Conservation (phyloP, 2,797 vertebrate genomes). For the Cuculus canorus region DNA sequence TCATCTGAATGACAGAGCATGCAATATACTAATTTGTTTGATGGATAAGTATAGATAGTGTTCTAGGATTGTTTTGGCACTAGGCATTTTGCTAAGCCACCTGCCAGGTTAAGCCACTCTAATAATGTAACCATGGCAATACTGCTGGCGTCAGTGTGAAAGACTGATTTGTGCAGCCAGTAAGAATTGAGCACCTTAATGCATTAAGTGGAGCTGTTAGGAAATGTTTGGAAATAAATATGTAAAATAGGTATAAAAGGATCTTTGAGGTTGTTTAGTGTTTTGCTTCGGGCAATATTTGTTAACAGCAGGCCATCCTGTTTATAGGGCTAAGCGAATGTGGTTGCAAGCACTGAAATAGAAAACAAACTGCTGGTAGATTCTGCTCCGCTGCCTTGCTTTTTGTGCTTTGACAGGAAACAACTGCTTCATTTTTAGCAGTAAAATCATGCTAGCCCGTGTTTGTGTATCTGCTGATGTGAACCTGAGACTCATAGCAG, state of each 20-base stretch:
- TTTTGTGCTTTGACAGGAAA: constrained; percentile 37
- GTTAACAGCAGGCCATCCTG: constrained; percentile 51
- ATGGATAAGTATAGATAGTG: constrained; percentile 2
- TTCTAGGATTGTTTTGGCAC: background rate
- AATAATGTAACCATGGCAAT: constrained; percentile 60
- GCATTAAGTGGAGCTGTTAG: constrained; percentile 15
- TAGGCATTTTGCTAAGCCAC: constrained; percentile 33
- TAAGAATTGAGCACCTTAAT: background rate
- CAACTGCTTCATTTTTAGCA: background rate
- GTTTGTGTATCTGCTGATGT: background rate
- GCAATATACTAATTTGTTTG: background rate
- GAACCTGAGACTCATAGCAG: background rate
- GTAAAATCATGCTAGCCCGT: background rate
- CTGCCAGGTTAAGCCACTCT: constrained; percentile 58
- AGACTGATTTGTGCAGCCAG: constrained; percentile 34
- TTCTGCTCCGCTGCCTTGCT: constrained; percentile 15
- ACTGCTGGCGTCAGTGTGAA: background rate
- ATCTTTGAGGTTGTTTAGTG: constrained; percentile 15
- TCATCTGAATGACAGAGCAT: background rate
- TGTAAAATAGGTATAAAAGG: constrained; percentile 47
- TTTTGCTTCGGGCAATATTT: constrained; percentile 43
- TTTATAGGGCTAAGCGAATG: background rate
- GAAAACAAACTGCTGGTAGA: constrained; percentile 32
- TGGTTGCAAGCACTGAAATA: background rate
- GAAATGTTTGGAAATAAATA: constrained; percentile 45